Base-by-base conservation (phyloP, 2,888 invertebrate species). In the Pterobdella sp. region DNA sequence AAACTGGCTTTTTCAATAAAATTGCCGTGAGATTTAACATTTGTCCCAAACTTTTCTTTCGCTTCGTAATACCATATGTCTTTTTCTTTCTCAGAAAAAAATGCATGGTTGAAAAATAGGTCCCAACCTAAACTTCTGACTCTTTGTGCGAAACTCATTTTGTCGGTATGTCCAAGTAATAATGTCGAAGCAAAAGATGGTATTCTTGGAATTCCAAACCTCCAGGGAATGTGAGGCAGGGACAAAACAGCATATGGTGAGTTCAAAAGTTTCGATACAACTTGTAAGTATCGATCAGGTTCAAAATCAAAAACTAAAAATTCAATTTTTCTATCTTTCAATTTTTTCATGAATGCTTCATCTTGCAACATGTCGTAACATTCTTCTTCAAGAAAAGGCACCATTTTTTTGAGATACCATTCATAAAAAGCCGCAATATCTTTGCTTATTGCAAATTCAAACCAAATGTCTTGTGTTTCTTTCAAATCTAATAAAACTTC, bases 131-230 rank as follows among this genome's bases (percentile, higher is more conserved):
- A 35, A 4, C 4, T 68, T 32, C 10, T 34, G 1, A 68, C n/a
- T 34, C 73, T 68, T 26, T 73, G 34, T n/a, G 10, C 26, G 52
- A 73, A 73, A 0, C 56, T 56, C 66, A 73, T 68, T 26, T n/a
- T 14, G 31, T 68, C 68, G 22, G 37, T 32, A 32, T 37, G 1
- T 14, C 26, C 56, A n/a, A 56, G 29, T 22, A 60, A 22, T 14
- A 49, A 31, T 22, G 10, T 73, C n/a, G 73, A 36, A 10, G 37
- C 37, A 32, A 68, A 32, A 18, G 73, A 73, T 29, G 73, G 73
- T 1, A 68, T 36, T 26, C 68, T 68, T 1, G 73, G 73, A 3
- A 68, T 34, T 32, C 68, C 66, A n/a, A 68, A 34, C 22, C 22
- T 52, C 60, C 60, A 63, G 0, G 71, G 7, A 18, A 63, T 3